Evolutionary conservation across 2,113 vertebrate species (phyloP).

Genomic region (Cricetomys ansorgei): DNA sequence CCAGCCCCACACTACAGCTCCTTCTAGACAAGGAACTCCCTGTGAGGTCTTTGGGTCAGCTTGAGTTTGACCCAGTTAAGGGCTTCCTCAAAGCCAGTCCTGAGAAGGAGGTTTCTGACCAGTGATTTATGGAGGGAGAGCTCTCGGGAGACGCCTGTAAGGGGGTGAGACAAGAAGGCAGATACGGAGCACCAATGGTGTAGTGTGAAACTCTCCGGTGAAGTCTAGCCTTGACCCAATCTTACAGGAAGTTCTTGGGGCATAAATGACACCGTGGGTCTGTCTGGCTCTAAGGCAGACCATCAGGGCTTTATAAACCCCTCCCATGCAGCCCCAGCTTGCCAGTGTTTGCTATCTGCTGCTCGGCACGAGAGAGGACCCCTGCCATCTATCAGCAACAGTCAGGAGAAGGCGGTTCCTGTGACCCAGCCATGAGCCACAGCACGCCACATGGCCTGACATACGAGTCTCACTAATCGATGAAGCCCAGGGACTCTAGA

Average conservation of each 20-base stretch:
- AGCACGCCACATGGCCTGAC: not conserved
- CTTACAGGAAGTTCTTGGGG: not conserved
- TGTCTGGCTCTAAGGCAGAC: not conserved
- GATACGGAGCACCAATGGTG: not conserved
- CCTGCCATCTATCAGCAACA: not conserved
- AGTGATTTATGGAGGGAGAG: not conserved
- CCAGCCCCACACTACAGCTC: not conserved
- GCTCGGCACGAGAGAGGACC: not conserved
- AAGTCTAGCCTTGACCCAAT: not conserved
- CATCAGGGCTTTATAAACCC: not conserved
- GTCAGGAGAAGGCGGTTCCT: not conserved
- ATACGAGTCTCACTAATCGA: not conserved
- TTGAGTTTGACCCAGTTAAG: not conserved
- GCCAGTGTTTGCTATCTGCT: not conserved
- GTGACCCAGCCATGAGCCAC: not conserved
- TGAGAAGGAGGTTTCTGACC: not conserved
- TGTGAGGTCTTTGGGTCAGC: not conserved
- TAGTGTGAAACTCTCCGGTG: not conserved
- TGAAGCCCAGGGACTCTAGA: not conserved
- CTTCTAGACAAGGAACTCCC: not conserved
- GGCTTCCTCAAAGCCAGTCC: constrained; percentile 4
- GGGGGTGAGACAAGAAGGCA: not conserved
- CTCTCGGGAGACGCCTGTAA: not conserved
- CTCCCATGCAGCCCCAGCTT: not conserved
- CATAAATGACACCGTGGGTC: not conserved